Evolutionary conservation across 2,888 invertebrate species (phyloP), one percentile per base, ranked within the genome.

Genomic region (Steromphala cineraria): DNA sequence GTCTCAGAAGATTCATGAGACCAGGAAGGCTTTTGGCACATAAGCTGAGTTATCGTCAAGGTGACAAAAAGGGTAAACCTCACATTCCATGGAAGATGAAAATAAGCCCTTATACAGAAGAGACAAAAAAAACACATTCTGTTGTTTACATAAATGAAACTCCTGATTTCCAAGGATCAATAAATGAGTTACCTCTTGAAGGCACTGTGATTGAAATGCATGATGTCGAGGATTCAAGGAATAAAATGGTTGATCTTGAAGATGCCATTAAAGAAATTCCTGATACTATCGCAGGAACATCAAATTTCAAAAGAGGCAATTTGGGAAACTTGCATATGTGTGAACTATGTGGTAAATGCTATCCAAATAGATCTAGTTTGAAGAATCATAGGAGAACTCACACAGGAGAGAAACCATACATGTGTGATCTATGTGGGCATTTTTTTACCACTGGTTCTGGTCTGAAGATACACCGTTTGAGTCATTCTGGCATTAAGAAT

Each of bases 391-490:
- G 40, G 36, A 67, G 31, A 19, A 53, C n/a, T 15, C 80, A 76
- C n/a, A 67, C 76, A 17, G 77, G 77, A 10, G 77, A 76, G 31
- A 67, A 67, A 80, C 77, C 76, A 13, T 67, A 52, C 21, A 67
- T n/a, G 28, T 80, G 80, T 77, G 76, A 76, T 67, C 28, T 77
- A 15, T 80, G 80, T 77, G 80, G 77, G 13, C 56, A 67, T 17
- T 36, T 36, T 10, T 77, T 62, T 52, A 15, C 21, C 15, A 15
- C 17, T 3, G 28, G n/a, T 17, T 21, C 21, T 17, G n/a, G 46
- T 19, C 67, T 76, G 3, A 19, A 52, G 21, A 21, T n/a, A 7
- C 80, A 80, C 17, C 62, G n/a, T 19, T 40, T 55, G 46, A 77
- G 53, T 28, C 80, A 80, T 28, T 46, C 67, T 2, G 53, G 46